A percentile compares a stretch with the other conserved stretches of the same genome.
Conservation (phyloP, 2,888 invertebrate genomes). For the Notodonta ziczac region DNA sequence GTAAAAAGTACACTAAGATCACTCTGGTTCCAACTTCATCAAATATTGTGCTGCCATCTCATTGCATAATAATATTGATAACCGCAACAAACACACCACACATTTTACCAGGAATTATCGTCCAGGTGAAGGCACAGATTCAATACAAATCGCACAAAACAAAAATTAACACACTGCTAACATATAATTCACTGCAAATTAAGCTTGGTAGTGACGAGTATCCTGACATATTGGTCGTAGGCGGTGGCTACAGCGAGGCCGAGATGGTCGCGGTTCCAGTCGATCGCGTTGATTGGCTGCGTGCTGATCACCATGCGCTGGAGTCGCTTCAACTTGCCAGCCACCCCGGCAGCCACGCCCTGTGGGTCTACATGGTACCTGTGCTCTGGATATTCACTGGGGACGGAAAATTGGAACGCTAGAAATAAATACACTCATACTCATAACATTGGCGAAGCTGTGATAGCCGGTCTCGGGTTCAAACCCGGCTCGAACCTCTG, state of each 20-base stretch:
- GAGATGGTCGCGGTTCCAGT: conserved; percentile 96
- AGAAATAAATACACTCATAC: neutral
- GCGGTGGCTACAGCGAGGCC: conserved; percentile 95
- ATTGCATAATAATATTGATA: neutral
- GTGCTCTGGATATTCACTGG: conserved; percentile 89
- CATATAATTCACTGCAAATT: conserved; percentile 84
- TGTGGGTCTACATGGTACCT: conserved; percentile 89
- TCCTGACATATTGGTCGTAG: conserved; percentile 95
- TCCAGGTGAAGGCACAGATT: neutral
- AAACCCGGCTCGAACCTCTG: too few relatives aligned
- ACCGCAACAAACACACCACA: neutral
- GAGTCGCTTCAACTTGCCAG: conserved; percentile 89
- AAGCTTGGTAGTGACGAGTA: conserved; percentile 95
- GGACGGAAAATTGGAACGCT: conserved; percentile 10
- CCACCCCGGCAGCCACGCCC: conserved; percentile 89
- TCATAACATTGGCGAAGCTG: too few relatives aligned
- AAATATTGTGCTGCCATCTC: neutral
- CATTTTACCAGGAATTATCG: neutral
- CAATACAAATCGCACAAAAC: neutral
- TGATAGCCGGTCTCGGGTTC: too few relatives aligned
- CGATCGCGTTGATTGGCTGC: conserved; percentile 95
- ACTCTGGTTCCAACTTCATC: too few relatives aligned
- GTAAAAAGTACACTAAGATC: too few relatives aligned
- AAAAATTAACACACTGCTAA: neutral
- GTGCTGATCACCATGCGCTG: conserved; percentile 93